phyloP scores from a whole-genome alignment of 2,113 vertebrate species.

The Genyomyrus donnyi region DNA sequence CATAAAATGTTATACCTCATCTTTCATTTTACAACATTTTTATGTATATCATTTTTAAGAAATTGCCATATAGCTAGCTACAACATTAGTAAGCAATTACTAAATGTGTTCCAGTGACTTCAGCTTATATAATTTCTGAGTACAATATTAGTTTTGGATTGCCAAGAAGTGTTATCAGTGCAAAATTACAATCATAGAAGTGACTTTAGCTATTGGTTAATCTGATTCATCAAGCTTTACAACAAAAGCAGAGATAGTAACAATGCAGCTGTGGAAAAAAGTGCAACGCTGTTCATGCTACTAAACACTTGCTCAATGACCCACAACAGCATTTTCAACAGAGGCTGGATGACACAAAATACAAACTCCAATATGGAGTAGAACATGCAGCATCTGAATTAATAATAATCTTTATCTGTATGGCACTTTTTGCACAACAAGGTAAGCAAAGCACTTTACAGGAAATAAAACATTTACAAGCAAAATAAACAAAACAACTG shows the following conservation, averaged over 20 bases:
- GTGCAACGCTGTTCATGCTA: background rate
- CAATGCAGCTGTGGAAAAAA: background rate
- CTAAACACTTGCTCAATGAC: background rate
- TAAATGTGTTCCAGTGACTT: background rate
- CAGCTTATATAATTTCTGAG: too few species aligned
- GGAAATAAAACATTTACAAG: background rate
- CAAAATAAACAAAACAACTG: background rate
- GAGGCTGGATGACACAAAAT: background rate
- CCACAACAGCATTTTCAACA: background rate
- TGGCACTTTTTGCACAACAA: background rate
- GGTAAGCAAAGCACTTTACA: background rate
- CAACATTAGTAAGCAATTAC: background rate
- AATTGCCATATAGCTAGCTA: background rate
- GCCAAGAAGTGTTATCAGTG: background rate
- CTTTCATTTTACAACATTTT: background rate
- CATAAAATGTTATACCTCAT: background rate
- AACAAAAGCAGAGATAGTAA: background rate
- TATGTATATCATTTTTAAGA: background rate
- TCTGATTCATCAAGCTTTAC: background rate
- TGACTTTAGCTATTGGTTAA: background rate
- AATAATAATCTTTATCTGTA: background rate
- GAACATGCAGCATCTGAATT: background rate
- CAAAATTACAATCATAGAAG: background rate
- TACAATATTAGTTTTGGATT: background rate
- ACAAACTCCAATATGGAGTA: background rate